These are phyloP conservation scores for Leptatherina wallacei DNA, from an alignment of 2,797 vertebrate species.

Conservation along the genomic window DNA sequence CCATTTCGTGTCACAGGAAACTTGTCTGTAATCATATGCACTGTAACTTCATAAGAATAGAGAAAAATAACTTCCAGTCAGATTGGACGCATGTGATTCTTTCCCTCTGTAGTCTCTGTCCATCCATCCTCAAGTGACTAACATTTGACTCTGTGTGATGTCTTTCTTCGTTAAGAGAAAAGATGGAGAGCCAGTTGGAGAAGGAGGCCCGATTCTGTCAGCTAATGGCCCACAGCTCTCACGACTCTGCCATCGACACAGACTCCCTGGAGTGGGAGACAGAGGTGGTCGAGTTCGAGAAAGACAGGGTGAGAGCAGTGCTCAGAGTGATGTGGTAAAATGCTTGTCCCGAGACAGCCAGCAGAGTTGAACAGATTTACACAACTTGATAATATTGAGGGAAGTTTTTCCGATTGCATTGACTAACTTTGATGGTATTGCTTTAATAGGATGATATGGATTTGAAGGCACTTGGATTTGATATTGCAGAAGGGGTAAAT, in stretches of 20 bases:
- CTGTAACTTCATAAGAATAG: not conserved
- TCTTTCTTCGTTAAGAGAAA: constrained; percentile 85
- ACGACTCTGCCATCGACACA: constrained; percentile 96
- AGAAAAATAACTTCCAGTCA: not conserved
- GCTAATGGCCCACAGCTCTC: constrained; percentile 95
- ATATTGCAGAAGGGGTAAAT: constrained; percentile 96
- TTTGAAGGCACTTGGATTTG: constrained; percentile 96
- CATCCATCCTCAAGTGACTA: constrained; percentile 27
- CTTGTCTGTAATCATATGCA: not conserved
- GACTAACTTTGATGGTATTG: constrained; percentile 31
- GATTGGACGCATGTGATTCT: not conserved
- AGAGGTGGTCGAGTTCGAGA: constrained; percentile 97
- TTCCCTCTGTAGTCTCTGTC: constrained; percentile 15
- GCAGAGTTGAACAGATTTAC: constrained; percentile 9
- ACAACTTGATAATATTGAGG: constrained; percentile 17
- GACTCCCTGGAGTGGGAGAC: constrained; percentile 99
- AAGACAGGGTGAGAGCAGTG: constrained; percentile 88
- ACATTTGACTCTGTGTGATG: constrained; percentile 54
- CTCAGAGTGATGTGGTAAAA: constrained; percentile 31
- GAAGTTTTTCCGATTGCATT: constrained; percentile 15
- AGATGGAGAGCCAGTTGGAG: constrained; percentile 95
- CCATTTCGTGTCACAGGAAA: not conserved
- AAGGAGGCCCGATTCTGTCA: constrained; percentile 96
- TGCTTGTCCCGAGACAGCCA: constrained; percentile 20
- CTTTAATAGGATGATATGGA: constrained; percentile 92